Evolutionary conservation across 2,888 invertebrate genomes (phyloP).

Genomic region (Coenonympha arcania): DNA sequence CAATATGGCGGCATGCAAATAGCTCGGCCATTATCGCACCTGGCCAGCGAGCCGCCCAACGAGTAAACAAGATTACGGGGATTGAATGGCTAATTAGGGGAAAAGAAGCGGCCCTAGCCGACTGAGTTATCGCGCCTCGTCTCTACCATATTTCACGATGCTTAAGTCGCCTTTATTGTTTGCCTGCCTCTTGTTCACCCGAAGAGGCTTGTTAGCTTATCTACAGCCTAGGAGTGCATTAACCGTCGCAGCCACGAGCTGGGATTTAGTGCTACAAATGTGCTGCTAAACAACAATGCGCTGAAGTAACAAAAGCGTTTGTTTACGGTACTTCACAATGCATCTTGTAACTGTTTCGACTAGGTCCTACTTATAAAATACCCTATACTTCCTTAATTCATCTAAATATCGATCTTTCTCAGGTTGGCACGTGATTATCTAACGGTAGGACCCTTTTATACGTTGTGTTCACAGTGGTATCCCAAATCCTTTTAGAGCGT

Average conservation of each 20-base stretch:
- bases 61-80: constrained; percentile 74
- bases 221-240: constrained; percentile 66
- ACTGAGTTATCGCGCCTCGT: constrained; percentile 67
- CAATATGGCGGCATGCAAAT: constrained; percentile 75
- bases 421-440: too few relatives aligned
- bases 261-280: constrained; percentile 22
- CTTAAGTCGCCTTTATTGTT: constrained; percentile 69
- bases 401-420: too few relatives aligned
- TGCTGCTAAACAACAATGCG: constrained; percentile 12
- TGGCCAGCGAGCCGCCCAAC: constrained; percentile 65
- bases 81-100: constrained; percentile 74
- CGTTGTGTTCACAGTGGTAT: too few relatives aligned
- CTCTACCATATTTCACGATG: constrained; percentile 68
- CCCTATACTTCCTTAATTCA: too few relatives aligned
- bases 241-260: constrained; percentile 26
- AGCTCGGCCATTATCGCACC: constrained; percentile 74
- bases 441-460: too few relatives aligned
- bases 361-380: too few relatives aligned
- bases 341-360: too few relatives aligned
- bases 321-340: background rate
- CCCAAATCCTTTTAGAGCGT: too few relatives aligned
- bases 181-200: constrained; percentile 66
- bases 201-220: constrained; percentile 70
- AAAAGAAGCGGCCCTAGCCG: constrained; percentile 64
- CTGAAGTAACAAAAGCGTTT: background rate